Evolutionary conservation across 2,113 vertebrate genomes (phyloP), one percentile per base, ranked within the genome.

Genomic region (Opisthocomus hoazin): DNA sequence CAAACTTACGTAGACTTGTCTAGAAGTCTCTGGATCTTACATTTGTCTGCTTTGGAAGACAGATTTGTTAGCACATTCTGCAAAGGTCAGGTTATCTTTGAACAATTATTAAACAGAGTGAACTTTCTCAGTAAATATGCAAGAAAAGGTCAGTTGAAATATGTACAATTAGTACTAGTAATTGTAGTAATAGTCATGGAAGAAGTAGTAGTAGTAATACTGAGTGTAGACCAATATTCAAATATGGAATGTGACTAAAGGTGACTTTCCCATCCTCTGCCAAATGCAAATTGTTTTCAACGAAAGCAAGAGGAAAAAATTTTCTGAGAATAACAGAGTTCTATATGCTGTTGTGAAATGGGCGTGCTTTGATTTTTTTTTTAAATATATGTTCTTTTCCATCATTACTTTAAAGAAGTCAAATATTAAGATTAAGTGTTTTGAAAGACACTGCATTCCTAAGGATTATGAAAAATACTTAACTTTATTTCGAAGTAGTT

Each of bases 131-230:
- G 14, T 56, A 86, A 80, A 77, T 48, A 69, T 51, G 7, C 11
- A 80, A 75, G 34, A 37, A 79, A 92, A 83, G 1, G 2, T 76
- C 27, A 68, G 17, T 15, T 0, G 2, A 82, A 90, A 51, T 37
- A 30, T 0, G 0, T 80, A 14, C 4, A 73, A n/a, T 54, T n/a
- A 39, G 12, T 34, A 74, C 1, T 2, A 48, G 9, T 14, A 37
- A 21, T 34, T 64, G 20, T 2, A 88, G 30, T 4, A 68, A 10
- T 5, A 68, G 19, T 5, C 58, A 4, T 8, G n/a, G 8, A 10
- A 56, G 20, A 4, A 79, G 7, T 8, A 76, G 7, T 8, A 63
- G 34, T 6, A 70, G 5, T 32, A 83, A 43, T 83, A 65, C 16
- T 21, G 13, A 84, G 7, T 36, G n/a, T 34, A 65, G n/a, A 69